Percentiles rank a stretch among this genome's conserved stretches.
phyloP scores from a whole-genome alignment of 2,797 vertebrate species.

The Sebastes hubbsi region DNA sequence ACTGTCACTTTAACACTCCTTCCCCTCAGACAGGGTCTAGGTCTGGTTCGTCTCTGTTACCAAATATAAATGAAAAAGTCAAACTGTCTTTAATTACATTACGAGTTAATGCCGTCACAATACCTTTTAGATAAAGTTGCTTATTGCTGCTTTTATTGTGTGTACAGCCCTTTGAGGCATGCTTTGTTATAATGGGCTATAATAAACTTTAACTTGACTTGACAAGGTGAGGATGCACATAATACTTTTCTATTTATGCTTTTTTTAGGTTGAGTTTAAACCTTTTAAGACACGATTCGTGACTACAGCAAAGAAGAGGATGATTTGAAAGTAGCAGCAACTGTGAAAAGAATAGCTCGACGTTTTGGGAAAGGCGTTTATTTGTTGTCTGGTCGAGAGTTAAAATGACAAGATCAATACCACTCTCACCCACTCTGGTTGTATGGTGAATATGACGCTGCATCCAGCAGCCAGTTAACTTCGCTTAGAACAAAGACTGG shows the following conservation, averaged over 20 bases:
- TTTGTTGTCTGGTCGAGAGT: not conserved
- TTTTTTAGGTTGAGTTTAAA: not conserved
- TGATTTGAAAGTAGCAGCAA: not conserved
- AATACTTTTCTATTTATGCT: not conserved
- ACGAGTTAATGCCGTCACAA: slow-evolving; percentile 16
- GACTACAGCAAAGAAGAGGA: not conserved
- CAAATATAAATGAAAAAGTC: slow-evolving; percentile 23
- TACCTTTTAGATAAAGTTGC: not conserved
- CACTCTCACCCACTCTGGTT: not conserved
- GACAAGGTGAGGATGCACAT: not conserved
- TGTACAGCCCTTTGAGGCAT: not conserved
- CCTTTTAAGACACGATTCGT: not conserved
- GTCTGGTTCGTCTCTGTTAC: slow-evolving; percentile 20
- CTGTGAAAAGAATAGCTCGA: not conserved
- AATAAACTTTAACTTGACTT: not conserved
- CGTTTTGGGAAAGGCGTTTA: not conserved
- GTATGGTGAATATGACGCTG: not conserved
- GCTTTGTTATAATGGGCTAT: not conserved
- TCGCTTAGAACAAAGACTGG: no score
- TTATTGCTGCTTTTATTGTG: not conserved
- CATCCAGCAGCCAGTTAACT: not conserved
- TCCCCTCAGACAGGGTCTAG: not conserved
- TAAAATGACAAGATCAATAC: not conserved
- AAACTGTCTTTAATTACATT: slow-evolving; percentile 20
- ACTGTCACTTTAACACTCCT: slow-evolving; percentile 13